phyloP scores from a whole-genome alignment of 2,888 invertebrate species.

The Ectropis crepuscularia region DNA sequence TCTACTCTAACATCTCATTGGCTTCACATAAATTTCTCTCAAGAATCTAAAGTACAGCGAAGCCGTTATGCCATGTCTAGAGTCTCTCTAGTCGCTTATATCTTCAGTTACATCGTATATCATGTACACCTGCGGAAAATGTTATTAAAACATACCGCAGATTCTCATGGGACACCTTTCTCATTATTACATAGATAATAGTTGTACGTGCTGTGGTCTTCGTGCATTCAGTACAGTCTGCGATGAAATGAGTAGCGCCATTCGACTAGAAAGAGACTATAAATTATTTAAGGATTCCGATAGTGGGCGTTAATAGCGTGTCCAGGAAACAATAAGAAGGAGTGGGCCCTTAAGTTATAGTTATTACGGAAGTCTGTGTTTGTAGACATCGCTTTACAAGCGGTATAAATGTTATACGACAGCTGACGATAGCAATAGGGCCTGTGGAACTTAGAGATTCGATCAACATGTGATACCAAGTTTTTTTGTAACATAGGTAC shows the following conservation, averaged over 20 bases:
- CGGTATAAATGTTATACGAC: constrained; percentile 7
- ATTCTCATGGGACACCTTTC: constrained; percentile 58
- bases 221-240: constrained; percentile 23
- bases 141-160: constrained; percentile 67
- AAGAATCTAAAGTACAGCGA: constrained; percentile 20
- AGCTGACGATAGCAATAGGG: constrained; percentile 6
- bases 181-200: constrained; percentile 19
- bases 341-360: constrained; percentile 33
- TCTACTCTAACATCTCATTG: constrained; percentile 8
- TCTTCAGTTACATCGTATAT: constrained; percentile 22
- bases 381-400: constrained; percentile 27
- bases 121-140: constrained; percentile 43
- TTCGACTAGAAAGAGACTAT: constrained; percentile 39
- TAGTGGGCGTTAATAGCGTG: constrained; percentile 43
- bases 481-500: neutral
- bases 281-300: constrained; percentile 37
- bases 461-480: constrained; percentile 1
- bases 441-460: neutral
- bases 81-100: constrained; percentile 9
- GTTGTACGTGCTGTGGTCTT: constrained; percentile 7
- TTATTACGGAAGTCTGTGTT: constrained; percentile 37
- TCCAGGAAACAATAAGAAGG: constrained; percentile 44
- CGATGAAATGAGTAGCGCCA: constrained; percentile 33
- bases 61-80: constrained; percentile 19
- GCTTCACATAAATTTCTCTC: constrained; percentile 22